These are phyloP conservation scores for Heteractis magnifica DNA, from an alignment of 92 coral and sea anemone genomes.

Conservation along the genomic window DNA sequence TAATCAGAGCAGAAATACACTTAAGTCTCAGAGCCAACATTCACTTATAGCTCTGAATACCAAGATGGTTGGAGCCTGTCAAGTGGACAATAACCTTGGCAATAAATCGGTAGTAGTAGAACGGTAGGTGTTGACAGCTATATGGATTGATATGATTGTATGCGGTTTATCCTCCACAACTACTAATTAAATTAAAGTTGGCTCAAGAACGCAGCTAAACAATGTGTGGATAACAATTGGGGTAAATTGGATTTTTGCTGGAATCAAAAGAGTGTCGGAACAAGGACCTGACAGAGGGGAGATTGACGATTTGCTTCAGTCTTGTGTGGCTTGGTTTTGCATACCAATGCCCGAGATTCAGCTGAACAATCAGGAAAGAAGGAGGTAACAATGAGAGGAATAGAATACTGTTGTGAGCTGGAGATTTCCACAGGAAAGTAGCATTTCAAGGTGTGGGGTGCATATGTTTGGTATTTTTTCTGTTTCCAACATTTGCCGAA, in stretches of 20 bases:
- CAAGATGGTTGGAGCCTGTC: constrained; percentile 14
- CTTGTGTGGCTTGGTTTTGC: constrained; percentile 8
- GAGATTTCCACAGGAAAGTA: constrained; percentile 1
- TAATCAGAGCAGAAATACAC: constrained; percentile 19
- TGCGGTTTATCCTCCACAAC: not conserved
- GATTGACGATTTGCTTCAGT: constrained; percentile 13
- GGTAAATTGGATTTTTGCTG: constrained; percentile 24
- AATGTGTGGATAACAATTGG: constrained; percentile 30
- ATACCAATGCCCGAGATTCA: constrained; percentile 16
- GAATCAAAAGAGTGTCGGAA: constrained; percentile 36
- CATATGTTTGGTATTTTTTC: too few relatives aligned
- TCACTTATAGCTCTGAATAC: not conserved
- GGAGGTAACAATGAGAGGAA: not conserved
- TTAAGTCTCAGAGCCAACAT: constrained; percentile 26
- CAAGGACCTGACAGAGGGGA: constrained; percentile 18
- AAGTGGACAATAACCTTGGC: constrained; percentile 7
- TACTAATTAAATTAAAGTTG: constrained; percentile 33
- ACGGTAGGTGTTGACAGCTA: constrained; percentile 22
- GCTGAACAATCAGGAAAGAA: constrained; percentile 19
- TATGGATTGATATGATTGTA: constrained; percentile 11
- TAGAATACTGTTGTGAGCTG: not conserved
- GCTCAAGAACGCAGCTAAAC: constrained; percentile 17
- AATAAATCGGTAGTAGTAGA: constrained; percentile 5
- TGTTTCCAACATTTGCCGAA: too few relatives aligned
- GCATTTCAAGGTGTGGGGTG: not conserved